These are phyloP conservation scores for Cinclus mexicanus DNA, from an alignment of 2,113 vertebrate species.

Conservation along the genomic window DNA sequence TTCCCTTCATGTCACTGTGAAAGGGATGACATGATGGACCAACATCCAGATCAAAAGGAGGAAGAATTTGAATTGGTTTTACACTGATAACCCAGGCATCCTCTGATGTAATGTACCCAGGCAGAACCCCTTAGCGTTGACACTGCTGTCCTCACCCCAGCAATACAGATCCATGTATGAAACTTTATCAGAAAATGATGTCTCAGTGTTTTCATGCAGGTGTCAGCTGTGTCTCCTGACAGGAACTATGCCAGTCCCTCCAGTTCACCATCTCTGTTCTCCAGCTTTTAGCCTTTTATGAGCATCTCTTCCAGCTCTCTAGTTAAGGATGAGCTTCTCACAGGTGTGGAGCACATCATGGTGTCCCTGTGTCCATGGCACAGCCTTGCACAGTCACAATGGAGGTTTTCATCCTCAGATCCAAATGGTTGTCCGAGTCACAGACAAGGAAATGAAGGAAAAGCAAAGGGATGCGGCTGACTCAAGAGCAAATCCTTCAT, in stretches of 20 bases:
- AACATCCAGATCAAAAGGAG: not conserved
- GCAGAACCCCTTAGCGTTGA: not conserved
- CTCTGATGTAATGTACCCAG: not conserved
- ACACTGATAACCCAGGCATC: not conserved
- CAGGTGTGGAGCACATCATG: fast-evolving
- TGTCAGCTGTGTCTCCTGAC: not conserved
- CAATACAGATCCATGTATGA: not conserved
- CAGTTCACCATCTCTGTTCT: not conserved
- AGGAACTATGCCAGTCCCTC: not conserved
- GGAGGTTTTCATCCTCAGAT: not conserved
- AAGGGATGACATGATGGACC: not conserved
- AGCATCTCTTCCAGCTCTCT: not conserved
- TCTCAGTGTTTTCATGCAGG: not conserved
- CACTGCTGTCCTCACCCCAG: not conserved
- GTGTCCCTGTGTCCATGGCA: not conserved
- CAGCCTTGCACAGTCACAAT: too few relatives aligned
- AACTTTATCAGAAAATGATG: not conserved
- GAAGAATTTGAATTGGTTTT: not conserved
- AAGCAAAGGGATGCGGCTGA: not conserved
- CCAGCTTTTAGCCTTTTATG: not conserved
- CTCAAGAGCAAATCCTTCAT: not conserved
- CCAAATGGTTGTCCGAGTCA: not conserved
- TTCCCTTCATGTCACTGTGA: not conserved
- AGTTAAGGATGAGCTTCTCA: not conserved
- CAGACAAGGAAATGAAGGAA: not conserved